Evolutionary conservation across 2,113 vertebrate genomes (phyloP).

Genomic region (Antechinus flavipes): DNA sequence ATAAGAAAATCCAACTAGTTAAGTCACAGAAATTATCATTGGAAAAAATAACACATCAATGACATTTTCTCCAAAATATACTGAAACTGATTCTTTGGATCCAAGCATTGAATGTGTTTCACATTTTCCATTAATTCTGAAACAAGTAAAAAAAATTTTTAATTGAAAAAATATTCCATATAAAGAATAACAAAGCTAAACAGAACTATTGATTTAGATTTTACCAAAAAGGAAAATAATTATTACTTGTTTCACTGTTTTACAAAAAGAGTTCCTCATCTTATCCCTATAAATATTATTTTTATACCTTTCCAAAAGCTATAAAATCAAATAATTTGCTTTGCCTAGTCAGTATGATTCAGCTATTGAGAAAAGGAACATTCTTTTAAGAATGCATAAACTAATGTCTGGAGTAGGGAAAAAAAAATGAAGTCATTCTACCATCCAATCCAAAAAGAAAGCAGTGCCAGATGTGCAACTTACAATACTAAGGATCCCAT

Average conservation of each 20-base stretch:
- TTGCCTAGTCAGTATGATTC: constrained; percentile 32
- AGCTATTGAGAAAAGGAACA: neutral
- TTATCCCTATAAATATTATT: constrained; percentile 42
- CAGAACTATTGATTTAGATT: constrained; percentile 38
- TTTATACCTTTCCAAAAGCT: constrained; percentile 19
- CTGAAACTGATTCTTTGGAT: constrained; percentile 28
- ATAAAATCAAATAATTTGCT: constrained; percentile 35
- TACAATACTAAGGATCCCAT: constrained; percentile 33
- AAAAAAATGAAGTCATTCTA: constrained; percentile 7
- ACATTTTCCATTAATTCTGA: constrained; percentile 64
- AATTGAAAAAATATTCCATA: constrained; percentile 30
- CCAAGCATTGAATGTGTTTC: constrained; percentile 44
- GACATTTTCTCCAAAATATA: constrained; percentile 49
- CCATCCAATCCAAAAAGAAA: constrained; percentile 23
- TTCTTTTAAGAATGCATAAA: constrained; percentile 14
- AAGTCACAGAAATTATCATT: constrained; percentile 57
- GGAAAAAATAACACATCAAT: constrained; percentile 74
- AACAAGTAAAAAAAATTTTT: constrained; percentile 43
- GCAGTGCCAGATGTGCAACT: constrained; percentile 39
- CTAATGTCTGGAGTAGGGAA: neutral
- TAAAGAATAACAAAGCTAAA: constrained; percentile 30
- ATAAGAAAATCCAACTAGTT: constrained; percentile 40
- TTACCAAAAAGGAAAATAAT: constrained; percentile 37
- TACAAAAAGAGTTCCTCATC: constrained; percentile 29
- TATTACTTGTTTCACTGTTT: constrained; percentile 39